phyloP scores from a whole-genome alignment of 2,797 vertebrate species.

The Centroberyx gerrardi region DNA sequence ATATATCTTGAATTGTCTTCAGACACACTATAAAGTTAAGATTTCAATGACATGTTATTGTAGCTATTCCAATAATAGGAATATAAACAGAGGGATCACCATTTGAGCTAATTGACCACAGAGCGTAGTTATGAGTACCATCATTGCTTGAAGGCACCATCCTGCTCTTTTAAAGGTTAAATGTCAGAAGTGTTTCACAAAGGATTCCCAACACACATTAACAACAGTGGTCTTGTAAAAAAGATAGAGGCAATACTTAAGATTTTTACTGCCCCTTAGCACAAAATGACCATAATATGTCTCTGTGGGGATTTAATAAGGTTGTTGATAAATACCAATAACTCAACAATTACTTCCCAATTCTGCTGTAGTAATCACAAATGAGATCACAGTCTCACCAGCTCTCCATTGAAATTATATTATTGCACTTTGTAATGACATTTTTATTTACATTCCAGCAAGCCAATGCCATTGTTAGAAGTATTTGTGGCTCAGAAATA shows the following conservation, averaged over 20 bases:
- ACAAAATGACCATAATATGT: too few relatives aligned
- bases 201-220: slow-evolving; percentile 8
- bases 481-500: too few relatives aligned
- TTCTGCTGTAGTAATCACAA: too few relatives aligned
- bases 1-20: not conserved
- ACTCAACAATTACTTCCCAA: not conserved
- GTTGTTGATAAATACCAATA: too few relatives aligned
- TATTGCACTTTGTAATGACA: too few relatives aligned
- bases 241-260: not conserved
- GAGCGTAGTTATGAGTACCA: slow-evolving; percentile 20
- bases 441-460: too few relatives aligned
- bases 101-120: slow-evolving; percentile 31
- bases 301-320: too few relatives aligned
- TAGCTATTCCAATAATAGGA: slow-evolving; percentile 9
- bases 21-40: slow-evolving; percentile 5
- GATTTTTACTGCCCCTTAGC: too few relatives aligned
- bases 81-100: slow-evolving; percentile 23
- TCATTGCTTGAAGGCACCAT: slow-evolving; percentile 31
- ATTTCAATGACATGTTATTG: slow-evolving; percentile 30
- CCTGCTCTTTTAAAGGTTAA: slow-evolving; percentile 50
- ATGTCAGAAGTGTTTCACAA: slow-evolving; percentile 9
- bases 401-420: too few relatives aligned
- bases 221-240: slow-evolving; percentile 14
- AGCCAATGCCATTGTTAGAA: too few relatives aligned
- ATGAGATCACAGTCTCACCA: too few relatives aligned